Base-by-base conservation (phyloP, 2,888 invertebrate genomes). In the Allygus modestus region DNA sequence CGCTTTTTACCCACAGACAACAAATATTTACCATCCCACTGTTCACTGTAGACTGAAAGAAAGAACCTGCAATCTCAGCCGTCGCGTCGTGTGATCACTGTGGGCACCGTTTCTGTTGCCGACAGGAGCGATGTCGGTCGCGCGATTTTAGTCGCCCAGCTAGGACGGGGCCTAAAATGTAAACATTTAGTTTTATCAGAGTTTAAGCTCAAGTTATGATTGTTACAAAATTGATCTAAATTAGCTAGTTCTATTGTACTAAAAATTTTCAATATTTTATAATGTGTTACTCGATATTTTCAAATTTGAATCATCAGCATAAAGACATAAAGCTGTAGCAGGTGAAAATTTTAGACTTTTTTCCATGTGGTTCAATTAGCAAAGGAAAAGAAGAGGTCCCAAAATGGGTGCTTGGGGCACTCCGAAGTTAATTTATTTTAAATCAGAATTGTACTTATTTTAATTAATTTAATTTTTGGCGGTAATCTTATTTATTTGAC, bases 381-480 rank as follows among this genome's bases (percentile, higher is more conserved):
- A 61, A 11, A 61, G n/a, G 20, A 69, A 69, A 2, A 69, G n/a
- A 0, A 69, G 9, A 31, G 69, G 69, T 17, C 69, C 69, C 33
- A 69, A 69, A 23, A 69, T 69, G 7, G 69, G 31, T 15, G 31
- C 69, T 33, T 69, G 69, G 9, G 69, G 69, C 7, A 69, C 69
- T 31, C 69, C 69, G 20, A 1, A 61, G 4, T 28, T 61, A 28
- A 61, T n/a, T 61, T 11, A 12, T 23, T 28, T 61, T 23, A 61
- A 61, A 15, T 9, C 12, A 61, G n/a, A 23, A 11, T 61, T n/a
- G 28, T 12, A 61, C 28, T 9, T 28, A 23, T 4, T 11, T 11
- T 58, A 9, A 9, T 11, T 58, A 7, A 28, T 61, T 23, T 23
- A 61, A 54, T 23, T 54, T 4, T 2, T 54, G 4, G 23, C 7